Base-by-base conservation (phyloP, 1,140 invertebrate genomes). In the Phortica variegata region DNA sequence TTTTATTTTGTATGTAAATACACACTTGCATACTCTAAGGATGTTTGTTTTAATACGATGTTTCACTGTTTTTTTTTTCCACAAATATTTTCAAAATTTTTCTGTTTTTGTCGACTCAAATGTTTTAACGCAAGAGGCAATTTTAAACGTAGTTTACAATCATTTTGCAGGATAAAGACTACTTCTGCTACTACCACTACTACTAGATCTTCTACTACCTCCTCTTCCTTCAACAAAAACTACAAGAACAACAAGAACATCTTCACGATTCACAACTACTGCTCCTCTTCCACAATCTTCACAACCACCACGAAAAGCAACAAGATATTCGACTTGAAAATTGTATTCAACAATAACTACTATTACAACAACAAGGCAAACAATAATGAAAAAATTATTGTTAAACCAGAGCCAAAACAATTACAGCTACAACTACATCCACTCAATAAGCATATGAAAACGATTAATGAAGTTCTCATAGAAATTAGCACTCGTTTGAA, bases 131-230 rank as follows among this genome's bases (percentile, higher is more conserved):
- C 48, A 55, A 58, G 57, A 66, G 60, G 42, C 53, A 59, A 54
- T 61, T 63, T 73, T 71, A 73, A 74, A 74, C 66, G 63, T 68
- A 61, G 65, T 65, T 66, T 73, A 71, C 65, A 71, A 73, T 74
- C 71, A 73, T 73, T 73, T 72, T 73, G 60, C 70, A 74, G 70
- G 71, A 71, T 65, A 71, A 74, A 74, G 66, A 55, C 63, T 60
- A 59, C 71, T 73, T 55, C 65, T 73, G 54, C 60, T 72, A 69
- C 68, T 62, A 70, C 65, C 53, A 69, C 56, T 57, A 66, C 65
- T 69, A 63, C 62, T 70, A 65, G 57, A 58, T 60, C 61, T 65
- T 60, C 61, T 65, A 65, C 66, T 71, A 61, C 56, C 62, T 71
- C 65, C 60, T 70, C 65, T 59, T 70, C 59, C 60, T 66, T 58